These are phyloP conservation scores for Holothuria glaberrima DNA, from an alignment of 35 echinoderm and acorn worm species.

Conservation along the genomic window DNA sequence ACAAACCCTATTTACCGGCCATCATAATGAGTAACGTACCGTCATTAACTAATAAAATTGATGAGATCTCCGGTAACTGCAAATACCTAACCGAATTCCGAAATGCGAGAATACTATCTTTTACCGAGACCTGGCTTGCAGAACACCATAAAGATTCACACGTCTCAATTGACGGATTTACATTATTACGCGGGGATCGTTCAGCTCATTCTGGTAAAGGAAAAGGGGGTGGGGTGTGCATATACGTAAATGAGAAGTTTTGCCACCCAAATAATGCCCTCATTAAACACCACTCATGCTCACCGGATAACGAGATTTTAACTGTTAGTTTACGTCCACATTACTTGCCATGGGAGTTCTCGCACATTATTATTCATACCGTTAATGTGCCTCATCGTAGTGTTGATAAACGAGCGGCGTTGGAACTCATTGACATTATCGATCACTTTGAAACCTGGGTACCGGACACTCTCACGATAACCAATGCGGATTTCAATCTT, in stretches of 20 bases:
- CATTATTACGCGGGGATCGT: neutral
- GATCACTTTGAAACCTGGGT: neutral
- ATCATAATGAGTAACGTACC: conserved; percentile 59
- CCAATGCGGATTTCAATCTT: neutral
- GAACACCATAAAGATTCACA: neutral
- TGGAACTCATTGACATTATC: conserved; percentile 14
- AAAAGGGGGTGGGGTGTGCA: too few relatives aligned
- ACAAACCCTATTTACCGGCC: conserved; percentile 58
- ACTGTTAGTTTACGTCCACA: neutral
- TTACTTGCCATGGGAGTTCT: neutral
- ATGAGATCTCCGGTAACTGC: conserved; percentile 32
- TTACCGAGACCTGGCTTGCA: conserved; percentile 54
- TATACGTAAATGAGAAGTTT: neutral
- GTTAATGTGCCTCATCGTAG: neutral
- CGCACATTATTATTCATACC: too few relatives aligned
- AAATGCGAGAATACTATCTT: conserved; percentile 25
- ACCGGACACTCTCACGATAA: neutral
- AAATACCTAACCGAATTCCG: conserved; percentile 38
- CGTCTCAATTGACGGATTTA: neutral
- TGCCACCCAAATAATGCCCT: neutral
- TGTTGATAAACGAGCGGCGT: neutral
- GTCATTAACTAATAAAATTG: conserved; percentile 60
- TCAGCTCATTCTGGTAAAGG: neutral
- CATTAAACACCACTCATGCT: neutral
- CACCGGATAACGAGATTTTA: neutral